phyloP scores from a whole-genome alignment of 1,140 invertebrate genomes.

The Megalopta genalis region DNA sequence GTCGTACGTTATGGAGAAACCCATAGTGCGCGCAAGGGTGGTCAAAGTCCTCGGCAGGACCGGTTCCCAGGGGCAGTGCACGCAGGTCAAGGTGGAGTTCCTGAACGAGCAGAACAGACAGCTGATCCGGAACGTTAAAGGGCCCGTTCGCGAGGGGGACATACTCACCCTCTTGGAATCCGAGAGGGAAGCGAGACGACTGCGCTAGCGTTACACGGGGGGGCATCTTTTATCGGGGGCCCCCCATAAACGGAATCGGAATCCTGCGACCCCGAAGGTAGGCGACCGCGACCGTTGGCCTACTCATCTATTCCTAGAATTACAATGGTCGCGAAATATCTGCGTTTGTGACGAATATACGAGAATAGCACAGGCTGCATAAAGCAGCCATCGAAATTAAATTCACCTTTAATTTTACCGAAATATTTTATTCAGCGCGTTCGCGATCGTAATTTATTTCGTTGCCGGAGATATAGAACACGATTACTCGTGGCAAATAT shows the following conservation, averaged over 20 bases:
- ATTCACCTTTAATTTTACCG: too few relatives aligned
- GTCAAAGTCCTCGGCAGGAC: constrained; percentile 98
- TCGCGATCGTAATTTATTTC: too few relatives aligned
- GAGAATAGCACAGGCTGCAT: too few relatives aligned
- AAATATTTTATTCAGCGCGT: too few relatives aligned
- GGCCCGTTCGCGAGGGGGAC: constrained; percentile 98
- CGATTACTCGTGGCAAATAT: too few relatives aligned
- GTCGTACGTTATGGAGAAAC: constrained; percentile 88
- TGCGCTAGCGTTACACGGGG: constrained; percentile 84
- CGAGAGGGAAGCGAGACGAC: constrained; percentile 98
- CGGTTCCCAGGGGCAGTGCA: constrained; percentile 99
- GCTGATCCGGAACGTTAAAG: constrained; percentile 99
- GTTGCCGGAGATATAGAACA: too few relatives aligned
- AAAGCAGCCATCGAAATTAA: too few relatives aligned
- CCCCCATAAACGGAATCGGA: neutral
- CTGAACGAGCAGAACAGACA: constrained; percentile 98
- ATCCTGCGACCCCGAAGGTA: neutral
- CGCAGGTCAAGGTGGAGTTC: constrained; percentile 99
- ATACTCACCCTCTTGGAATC: constrained; percentile 98
- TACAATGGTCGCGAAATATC: too few relatives aligned
- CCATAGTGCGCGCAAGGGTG: constrained; percentile 90
- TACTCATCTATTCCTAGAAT: too few relatives aligned
- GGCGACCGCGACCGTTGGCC: too few relatives aligned
- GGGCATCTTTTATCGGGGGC: neutral
- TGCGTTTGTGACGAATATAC: too few relatives aligned